Conservation (phyloP, 2,113 vertebrate genomes). For the Oreamnos americanus region DNA sequence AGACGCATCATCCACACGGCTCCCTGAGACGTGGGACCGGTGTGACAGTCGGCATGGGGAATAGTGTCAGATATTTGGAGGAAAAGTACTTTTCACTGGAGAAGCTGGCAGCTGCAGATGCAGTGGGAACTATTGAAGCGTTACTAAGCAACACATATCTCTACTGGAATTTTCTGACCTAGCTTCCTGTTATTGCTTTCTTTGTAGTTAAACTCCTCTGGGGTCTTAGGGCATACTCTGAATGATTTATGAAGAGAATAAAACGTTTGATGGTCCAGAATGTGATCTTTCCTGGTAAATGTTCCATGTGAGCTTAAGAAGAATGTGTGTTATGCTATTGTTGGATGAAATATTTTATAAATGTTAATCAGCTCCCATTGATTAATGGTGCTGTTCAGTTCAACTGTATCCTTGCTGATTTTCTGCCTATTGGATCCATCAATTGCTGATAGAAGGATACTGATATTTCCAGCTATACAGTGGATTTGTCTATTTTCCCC, state of each 20-base stretch:
- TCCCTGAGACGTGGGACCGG: not conserved
- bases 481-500: not conserved
- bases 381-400: not conserved
- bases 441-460: not conserved
- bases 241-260: not conserved
- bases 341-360: not conserved
- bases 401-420: not conserved
- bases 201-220: not conserved
- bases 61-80: not conserved
- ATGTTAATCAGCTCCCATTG: not conserved
- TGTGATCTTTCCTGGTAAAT: not conserved
- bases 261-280: not conserved
- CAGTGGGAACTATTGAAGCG: slow-evolving; percentile 59
- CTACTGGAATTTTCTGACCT: not conserved
- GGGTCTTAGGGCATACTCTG: not conserved
- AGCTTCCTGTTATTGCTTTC: not conserved
- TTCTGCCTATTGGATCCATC: not conserved
- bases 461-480: not conserved
- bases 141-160: not conserved
- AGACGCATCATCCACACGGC: not conserved
- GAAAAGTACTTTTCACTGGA: not conserved
- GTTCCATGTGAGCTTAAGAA: not conserved
- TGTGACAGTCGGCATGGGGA: slow-evolving; percentile 12
- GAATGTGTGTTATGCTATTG: not conserved
- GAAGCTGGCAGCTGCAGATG: not conserved